A percentile compares a stretch with the other conserved stretches of the same genome.
These are phyloP conservation scores for Alectura lathami DNA, from an alignment of 2,113 vertebrate species.

Conservation along the genomic window DNA sequence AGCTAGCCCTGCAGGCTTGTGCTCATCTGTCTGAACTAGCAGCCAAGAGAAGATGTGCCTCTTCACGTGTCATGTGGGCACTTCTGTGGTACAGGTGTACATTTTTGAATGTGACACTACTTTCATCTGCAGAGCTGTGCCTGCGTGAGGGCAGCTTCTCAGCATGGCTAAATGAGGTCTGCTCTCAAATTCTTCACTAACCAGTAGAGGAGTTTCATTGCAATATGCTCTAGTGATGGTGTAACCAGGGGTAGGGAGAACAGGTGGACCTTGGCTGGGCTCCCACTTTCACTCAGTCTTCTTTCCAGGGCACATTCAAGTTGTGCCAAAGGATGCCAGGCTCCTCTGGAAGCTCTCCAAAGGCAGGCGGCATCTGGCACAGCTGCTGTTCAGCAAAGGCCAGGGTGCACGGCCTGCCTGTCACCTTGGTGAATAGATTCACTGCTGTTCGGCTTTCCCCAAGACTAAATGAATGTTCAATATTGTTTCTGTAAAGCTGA, in stretches of 20 bases:
- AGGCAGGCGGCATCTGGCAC: neutral
- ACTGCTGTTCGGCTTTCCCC: neutral
- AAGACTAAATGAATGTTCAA: neutral
- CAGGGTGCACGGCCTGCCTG: neutral
- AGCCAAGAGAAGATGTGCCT: neutral
- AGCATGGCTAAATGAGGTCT: neutral
- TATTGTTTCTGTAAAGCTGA: neutral
- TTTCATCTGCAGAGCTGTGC: neutral
- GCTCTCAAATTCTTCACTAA: constrained; percentile 20
- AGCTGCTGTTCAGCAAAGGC: neutral
- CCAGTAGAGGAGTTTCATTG: neutral
- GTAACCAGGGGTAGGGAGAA: neutral
- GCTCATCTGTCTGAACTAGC: neutral
- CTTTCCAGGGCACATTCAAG: neutral
- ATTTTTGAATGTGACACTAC: neutral
- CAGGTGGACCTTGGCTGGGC: neutral
- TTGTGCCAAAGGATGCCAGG: constrained; percentile 11
- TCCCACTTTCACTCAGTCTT: neutral
- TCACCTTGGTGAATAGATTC: neutral
- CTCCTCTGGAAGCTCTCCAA: constrained; percentile 25
- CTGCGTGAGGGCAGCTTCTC: neutral
- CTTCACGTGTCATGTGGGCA: neutral
- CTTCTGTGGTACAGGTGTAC: neutral
- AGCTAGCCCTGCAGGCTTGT: neutral
- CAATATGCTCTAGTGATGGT: constrained; percentile 1